Percentiles rank a stretch among this genome's conserved stretches.
phyloP scores from a whole-genome alignment of 1,140 invertebrate species.

The Lordiphosa mommai region DNA sequence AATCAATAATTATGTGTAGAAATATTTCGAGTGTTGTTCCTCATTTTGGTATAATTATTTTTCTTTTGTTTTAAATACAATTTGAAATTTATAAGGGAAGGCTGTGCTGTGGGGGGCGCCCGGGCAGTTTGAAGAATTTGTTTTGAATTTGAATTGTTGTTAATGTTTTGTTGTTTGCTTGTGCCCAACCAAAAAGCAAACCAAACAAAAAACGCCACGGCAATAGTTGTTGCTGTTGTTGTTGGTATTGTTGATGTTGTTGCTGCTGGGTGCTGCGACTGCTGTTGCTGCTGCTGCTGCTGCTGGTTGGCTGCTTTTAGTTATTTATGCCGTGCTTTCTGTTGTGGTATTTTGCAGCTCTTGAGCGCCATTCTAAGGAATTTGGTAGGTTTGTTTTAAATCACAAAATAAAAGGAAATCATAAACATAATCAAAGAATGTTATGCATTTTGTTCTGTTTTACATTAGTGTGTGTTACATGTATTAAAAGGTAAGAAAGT shows the following conservation, averaged over 20 bases:
- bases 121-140: constrained; percentile 23
- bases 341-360: constrained; percentile 79
- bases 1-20: background rate
- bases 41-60: background rate
- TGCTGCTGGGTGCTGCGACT: constrained; percentile 23
- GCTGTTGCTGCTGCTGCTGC: constrained; percentile 23
- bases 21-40: too few relatives aligned
- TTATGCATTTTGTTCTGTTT: constrained; percentile 9
- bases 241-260: constrained; percentile 10
- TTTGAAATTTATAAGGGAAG: constrained; percentile 50
- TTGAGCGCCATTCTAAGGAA: constrained; percentile 68
- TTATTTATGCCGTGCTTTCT: constrained; percentile 76
- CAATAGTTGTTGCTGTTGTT: constrained; percentile 2
- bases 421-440: background rate
- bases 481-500: constrained; percentile 15
- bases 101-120: too few relatives aligned
- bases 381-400: constrained; percentile 3
- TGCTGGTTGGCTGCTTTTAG: constrained; percentile 42
- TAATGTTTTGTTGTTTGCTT: constrained; percentile 22
- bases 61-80: constrained; percentile 40
- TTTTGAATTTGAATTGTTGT: constrained; percentile 39
- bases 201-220: constrained; percentile 35
- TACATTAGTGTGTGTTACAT: constrained; percentile 26
- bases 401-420: constrained; percentile 8
- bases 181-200: constrained; percentile 41